Conservation (phyloP, 2,888 invertebrate species). For the Macaria notata region DNA sequence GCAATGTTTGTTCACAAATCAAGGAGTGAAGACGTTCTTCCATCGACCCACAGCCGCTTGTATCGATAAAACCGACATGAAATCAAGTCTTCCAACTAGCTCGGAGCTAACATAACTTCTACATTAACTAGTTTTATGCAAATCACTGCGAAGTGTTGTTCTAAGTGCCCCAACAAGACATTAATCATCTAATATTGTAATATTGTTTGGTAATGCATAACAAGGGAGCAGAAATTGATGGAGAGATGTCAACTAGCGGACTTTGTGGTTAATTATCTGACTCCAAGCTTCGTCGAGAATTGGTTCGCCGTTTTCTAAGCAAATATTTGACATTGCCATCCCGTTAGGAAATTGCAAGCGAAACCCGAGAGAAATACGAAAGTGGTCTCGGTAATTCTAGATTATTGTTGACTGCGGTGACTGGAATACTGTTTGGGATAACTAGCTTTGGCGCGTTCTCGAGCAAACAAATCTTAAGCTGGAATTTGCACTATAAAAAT, state of each 20-base stretch:
- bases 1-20: no score
- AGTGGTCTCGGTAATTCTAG: constrained; percentile 32
- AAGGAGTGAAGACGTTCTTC: no score
- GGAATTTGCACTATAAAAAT: background rate
- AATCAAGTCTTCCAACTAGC: constrained; percentile 22
- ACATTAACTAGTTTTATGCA: constrained; percentile 76
- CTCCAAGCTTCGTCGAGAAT: constrained; percentile 35
- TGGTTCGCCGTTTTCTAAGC: constrained; percentile 35
- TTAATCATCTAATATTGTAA: constrained; percentile 77
- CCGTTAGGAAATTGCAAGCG: constrained; percentile 22
- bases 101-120: constrained; percentile 53
- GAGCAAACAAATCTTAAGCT: background rate
- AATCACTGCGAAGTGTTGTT: constrained; percentile 69
- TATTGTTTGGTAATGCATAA: constrained; percentile 59
- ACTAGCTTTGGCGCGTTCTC: background rate
- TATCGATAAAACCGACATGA: constrained; percentile 3
- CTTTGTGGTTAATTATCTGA: constrained; percentile 70
- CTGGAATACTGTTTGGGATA: constrained; percentile 3
- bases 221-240: constrained; percentile 70
- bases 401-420: constrained; percentile 29
- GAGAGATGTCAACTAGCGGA: constrained; percentile 67
- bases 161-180: constrained; percentile 64
- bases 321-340: constrained; percentile 31
- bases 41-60: no score
- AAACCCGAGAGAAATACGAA: constrained; percentile 17